Evolutionary conservation across 2,888 invertebrate genomes (phyloP), one percentile per base, ranked within the genome.

Genomic region (Chromoteleia sp.): DNA sequence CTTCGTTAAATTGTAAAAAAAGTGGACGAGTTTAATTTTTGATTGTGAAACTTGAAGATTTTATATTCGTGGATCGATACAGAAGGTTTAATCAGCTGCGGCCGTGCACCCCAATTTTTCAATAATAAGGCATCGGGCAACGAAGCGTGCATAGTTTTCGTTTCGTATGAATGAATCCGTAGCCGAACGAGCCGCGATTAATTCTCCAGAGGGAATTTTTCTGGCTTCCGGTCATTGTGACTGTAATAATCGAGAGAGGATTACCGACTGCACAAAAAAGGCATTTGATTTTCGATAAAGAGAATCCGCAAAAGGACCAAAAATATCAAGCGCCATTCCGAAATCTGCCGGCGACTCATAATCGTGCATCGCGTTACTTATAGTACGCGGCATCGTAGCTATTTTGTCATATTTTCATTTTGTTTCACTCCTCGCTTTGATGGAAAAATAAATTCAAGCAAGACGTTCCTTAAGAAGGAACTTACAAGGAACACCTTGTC

Each of bases 211-310:
- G 78, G 76, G 87, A 87, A 87, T 86, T 88, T 87, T 74, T 86
- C 45, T 56, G 88, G 88, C 87, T 90, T 89, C 89, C 83, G 84
- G 82, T 85, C 85, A 86, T 87, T 85, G 85, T 85, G 74, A 43
- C 74, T 63, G 58, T 76, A 75, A 84, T 84, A 85, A 85, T 82
- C 80, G 39, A 75, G 75, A 80, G 59, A 80, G 77, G 82, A 84
- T 84, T 77, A 78, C 77, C 30, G 56, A 25, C 61, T 68, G 54
- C 54, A 74, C 61, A 75, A 67, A 75, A 75, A 61, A 67, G 63
- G 39, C 45, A 71, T 83, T 78, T 78, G 68, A 77, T 75, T 74
- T 77, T 70, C 65, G 43, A 70, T 80, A 54, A 74, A 80, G 29
- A 43, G 58, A 75, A 70, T 48, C 63, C 48, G 30, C 63, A 52